Evolutionary conservation across 2,113 vertebrate genomes (phyloP).

Genomic region (Charadrius vociferus): DNA sequence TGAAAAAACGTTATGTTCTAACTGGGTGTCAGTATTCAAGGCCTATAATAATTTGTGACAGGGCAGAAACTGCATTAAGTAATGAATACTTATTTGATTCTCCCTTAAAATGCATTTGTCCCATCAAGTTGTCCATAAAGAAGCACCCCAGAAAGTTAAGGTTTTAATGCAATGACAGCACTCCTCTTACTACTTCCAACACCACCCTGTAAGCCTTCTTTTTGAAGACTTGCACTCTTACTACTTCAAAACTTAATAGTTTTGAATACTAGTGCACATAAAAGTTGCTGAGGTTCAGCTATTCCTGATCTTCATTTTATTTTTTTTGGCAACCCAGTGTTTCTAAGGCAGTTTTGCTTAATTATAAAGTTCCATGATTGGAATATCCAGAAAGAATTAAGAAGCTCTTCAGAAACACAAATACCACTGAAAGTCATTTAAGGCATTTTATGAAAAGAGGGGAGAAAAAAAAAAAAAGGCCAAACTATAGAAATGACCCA

Average conservation of each 20-base stretch:
- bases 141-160: background rate
- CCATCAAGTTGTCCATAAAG: background rate
- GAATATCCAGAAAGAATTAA: background rate
- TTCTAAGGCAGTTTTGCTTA: background rate
- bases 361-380: background rate
- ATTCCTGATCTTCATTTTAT: background rate
- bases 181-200: background rate
- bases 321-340: background rate
- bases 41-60: background rate
- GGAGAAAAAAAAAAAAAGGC: background rate
- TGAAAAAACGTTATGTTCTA: background rate
- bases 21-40: background rate
- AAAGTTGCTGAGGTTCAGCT: background rate
- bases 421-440: background rate
- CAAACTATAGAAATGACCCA: background rate
- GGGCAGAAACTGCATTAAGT: background rate
- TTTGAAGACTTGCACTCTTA: background rate
- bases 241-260: background rate
- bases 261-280: background rate
- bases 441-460: background rate
- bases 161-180: background rate
- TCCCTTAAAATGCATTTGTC: background rate
- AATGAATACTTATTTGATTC: background rate
- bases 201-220: background rate
- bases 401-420: background rate